These are phyloP conservation scores for Augiades crinisus DNA, from an alignment of 2,888 invertebrate genomes.

Conservation along the genomic window DNA sequence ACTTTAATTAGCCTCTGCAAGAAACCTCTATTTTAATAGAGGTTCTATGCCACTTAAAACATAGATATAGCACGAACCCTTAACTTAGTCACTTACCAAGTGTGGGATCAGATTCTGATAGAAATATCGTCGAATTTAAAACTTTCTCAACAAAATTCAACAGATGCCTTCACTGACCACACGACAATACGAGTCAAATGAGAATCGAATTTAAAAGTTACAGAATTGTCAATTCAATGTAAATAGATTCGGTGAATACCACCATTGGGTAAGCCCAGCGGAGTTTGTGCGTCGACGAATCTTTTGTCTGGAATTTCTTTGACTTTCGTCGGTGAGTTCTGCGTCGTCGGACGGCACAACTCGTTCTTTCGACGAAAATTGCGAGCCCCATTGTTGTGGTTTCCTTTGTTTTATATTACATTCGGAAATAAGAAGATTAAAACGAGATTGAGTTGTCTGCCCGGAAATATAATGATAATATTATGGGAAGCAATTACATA, in stretches of 20 bases:
- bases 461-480: background rate
- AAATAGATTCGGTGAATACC: conserved; percentile 2
- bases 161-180: conserved; percentile 3
- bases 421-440: conserved; percentile 4
- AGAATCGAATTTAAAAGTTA: conserved; percentile 16
- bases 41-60: no score
- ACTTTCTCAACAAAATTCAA: background rate
- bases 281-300: conserved; percentile 4
- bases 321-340: conserved; percentile 6
- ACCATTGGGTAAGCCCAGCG: background rate
- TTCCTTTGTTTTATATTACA: conserved; percentile 7
- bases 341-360: background rate
- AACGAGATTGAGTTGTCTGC: background rate
- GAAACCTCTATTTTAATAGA: no score
- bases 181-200: conserved; percentile 19
- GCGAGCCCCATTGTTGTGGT: conserved; percentile 2
- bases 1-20: no score
- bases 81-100: no score
- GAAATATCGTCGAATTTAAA: background rate
- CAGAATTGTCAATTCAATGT: conserved; percentile 11
- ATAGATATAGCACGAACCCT: no score
- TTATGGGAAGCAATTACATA: background rate
- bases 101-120: no score
- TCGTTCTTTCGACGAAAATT: conserved; percentile 13
- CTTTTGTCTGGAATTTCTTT: conserved; percentile 19